Percentiles rank a stretch among this genome's conserved stretches.
These are phyloP conservation scores for Tenthredo distinguenda DNA, from an alignment of 2,888 invertebrate species.

Conservation along the genomic window DNA sequence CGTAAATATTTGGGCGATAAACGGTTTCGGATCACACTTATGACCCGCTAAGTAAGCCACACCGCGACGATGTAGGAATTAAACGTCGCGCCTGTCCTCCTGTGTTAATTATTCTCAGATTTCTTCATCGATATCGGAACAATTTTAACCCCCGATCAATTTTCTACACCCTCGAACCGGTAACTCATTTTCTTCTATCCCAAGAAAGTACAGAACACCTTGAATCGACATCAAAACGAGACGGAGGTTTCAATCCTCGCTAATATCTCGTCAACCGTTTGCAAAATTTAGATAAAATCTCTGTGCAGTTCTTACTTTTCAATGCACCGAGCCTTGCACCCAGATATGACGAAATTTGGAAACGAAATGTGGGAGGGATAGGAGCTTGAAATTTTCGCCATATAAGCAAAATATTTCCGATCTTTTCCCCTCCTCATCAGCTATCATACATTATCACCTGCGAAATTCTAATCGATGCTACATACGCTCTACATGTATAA, in stretches of 20 bases:
- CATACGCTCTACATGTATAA: background rate
- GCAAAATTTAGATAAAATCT: no score
- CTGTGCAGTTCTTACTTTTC: no score
- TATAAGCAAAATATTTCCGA: background rate
- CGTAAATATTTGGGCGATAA: constrained; percentile 73
- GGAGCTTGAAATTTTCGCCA: background rate
- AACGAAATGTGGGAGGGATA: background rate
- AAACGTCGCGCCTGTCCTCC: background rate
- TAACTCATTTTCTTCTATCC: background rate
- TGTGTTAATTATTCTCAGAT: background rate
- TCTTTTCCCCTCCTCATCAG: no score
- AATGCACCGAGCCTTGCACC: no score
- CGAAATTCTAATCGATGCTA: background rate
- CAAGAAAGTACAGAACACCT: background rate
- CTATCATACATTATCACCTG: background rate
- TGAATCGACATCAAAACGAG: background rate
- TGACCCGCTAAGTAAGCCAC: constrained; percentile 42
- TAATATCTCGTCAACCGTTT: no score
- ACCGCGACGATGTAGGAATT: background rate
- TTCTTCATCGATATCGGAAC: background rate
- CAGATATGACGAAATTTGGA: no score
- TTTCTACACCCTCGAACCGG: background rate
- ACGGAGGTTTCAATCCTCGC: no score
- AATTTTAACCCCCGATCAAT: background rate
- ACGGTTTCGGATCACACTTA: constrained; percentile 67